Evolutionary conservation across 2,113 vertebrate genomes (phyloP).

Genomic region (Rhodinocichla rosea): DNA sequence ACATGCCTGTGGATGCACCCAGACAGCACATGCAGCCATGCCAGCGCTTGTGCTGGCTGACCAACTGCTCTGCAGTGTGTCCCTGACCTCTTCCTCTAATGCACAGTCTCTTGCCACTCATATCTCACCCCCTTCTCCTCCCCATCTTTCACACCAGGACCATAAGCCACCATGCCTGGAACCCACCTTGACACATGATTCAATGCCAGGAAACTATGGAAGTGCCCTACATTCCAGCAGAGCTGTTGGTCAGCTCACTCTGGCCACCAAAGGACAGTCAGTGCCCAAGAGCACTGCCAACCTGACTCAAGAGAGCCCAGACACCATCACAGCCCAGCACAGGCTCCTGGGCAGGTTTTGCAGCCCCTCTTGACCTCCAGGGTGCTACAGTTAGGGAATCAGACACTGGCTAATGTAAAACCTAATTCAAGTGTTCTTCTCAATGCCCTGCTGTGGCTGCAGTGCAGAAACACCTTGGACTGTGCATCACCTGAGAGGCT

Average conservation of each 20-base stretch:
- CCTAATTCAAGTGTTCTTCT: background rate
- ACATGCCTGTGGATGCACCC: background rate
- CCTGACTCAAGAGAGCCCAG: background rate
- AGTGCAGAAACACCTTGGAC: background rate
- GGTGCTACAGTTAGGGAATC: background rate
- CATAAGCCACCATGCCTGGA: background rate
- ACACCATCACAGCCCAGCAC: fast-evolving
- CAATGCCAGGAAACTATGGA: background rate
- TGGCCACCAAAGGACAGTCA: background rate
- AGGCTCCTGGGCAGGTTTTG: background rate
- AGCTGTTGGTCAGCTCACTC: background rate
- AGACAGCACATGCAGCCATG: fast-evolving
- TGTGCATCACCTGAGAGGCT: background rate
- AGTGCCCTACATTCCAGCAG: background rate
- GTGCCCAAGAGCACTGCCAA: background rate
- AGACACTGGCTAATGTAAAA: background rate
- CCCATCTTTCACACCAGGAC: background rate
- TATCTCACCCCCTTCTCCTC: background rate
- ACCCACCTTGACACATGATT: fast-evolving
- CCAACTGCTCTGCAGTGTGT: background rate
- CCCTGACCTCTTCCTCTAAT: background rate
- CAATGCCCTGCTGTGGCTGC: background rate
- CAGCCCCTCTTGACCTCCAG: background rate
- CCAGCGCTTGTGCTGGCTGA: background rate
- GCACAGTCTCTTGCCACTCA: background rate